A percentile compares a stretch with the other conserved stretches of the same genome.
Conservation (phyloP, 2,113 vertebrate genomes). For the Pelecanoides urinatrix region DNA sequence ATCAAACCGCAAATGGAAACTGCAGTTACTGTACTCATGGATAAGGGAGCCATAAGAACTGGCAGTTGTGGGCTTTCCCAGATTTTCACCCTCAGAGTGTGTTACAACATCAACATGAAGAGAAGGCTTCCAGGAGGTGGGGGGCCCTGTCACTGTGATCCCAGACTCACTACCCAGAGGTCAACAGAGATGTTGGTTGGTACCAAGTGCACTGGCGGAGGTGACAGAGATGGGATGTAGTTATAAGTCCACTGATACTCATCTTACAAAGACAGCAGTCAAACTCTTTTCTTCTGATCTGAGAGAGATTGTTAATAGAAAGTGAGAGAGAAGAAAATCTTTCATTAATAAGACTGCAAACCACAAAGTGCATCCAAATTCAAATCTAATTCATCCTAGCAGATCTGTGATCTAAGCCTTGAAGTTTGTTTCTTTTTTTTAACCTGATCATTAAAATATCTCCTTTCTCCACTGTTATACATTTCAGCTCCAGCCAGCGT, state of each 20-base stretch:
- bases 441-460: conserved; percentile 21
- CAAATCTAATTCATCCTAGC: conserved; percentile 29
- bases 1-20: background rate
- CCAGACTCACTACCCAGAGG: background rate
- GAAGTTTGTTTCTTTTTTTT: background rate
- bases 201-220: background rate
- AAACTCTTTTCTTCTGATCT: background rate
- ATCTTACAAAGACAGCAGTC: background rate
- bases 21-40: background rate
- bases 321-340: conserved; percentile 9
- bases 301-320: background rate
- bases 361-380: conserved; percentile 29
- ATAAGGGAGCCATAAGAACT: background rate
- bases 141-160: background rate
- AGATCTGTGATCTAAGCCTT: conserved; percentile 33
- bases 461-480: background rate
- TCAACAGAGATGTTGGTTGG: background rate
- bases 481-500: background rate
- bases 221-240: background rate
- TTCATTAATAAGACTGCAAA: conserved; percentile 48
- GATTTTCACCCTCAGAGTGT: background rate
- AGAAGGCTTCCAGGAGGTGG: background rate
- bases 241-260: background rate
- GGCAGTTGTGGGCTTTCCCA: background rate
- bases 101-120: background rate